A percentile compares a stretch with the other conserved stretches of the same genome.
These are phyloP conservation scores for Zaprionus kolodkinae DNA, from an alignment of 1,140 invertebrate genomes.

Conservation along the genomic window DNA sequence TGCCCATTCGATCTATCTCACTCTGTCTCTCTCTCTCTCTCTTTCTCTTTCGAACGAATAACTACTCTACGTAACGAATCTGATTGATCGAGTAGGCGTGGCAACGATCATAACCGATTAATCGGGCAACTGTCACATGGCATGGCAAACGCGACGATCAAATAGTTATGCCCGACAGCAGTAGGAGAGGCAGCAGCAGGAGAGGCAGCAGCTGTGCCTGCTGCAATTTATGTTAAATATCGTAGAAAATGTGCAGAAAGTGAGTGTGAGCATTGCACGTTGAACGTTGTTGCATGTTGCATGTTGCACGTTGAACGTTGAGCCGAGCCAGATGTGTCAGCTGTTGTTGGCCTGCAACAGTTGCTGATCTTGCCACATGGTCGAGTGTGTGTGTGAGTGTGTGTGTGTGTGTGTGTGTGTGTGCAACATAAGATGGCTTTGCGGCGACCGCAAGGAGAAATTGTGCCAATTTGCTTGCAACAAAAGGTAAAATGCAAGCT, in stretches of 20 bases:
- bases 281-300: slow-evolving; percentile 45
- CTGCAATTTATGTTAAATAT: slow-evolving; percentile 74
- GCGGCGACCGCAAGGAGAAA: slow-evolving; percentile 58
- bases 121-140: slow-evolving; percentile 1
- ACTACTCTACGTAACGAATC: slow-evolving; percentile 1
- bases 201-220: slow-evolving; percentile 47
- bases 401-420: slow-evolving; percentile 24
- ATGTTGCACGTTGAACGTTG: slow-evolving; percentile 43
- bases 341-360: slow-evolving; percentile 17
- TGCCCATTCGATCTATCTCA: neutral
- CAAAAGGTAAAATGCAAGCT: slow-evolving; percentile 65
- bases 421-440: slow-evolving; percentile 71
- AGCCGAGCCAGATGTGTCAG: slow-evolving; percentile 4
- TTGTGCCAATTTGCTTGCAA: slow-evolving; percentile 78
- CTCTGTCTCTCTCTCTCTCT: too few species aligned
- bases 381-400: slow-evolving; percentile 1
- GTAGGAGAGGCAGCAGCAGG: slow-evolving; percentile 28
- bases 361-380: slow-evolving; percentile 57
- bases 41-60: neutral
- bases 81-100: slow-evolving; percentile 4
- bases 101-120: slow-evolving; percentile 4
- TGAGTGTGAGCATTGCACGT: slow-evolving; percentile 23
- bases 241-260: slow-evolving; percentile 64
- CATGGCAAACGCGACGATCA: slow-evolving; percentile 13
- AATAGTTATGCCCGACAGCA: slow-evolving; percentile 23